phyloP scores from a whole-genome alignment of 2,888 invertebrate genomes.

The Drosophila heteroneura region DNA sequence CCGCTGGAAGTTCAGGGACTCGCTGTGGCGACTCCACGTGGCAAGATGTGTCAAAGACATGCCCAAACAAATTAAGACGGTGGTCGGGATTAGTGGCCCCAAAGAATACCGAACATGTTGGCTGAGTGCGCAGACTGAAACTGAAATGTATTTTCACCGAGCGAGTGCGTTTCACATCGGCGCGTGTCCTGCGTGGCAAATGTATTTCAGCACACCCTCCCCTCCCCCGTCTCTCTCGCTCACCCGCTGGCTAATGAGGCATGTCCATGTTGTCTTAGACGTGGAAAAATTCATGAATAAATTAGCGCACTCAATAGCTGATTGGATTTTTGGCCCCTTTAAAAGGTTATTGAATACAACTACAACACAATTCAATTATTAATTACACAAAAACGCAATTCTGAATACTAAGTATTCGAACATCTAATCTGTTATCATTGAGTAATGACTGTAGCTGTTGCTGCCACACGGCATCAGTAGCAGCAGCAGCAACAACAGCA shows the following conservation, averaged over 20 bases:
- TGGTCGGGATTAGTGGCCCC: neutral
- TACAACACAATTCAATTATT: constrained; percentile 63
- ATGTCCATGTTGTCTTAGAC: constrained; percentile 10
- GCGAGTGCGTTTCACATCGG: constrained; percentile 25
- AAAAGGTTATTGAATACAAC: constrained; percentile 34
- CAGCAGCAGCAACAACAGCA: neutral
- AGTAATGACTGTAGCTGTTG: constrained; percentile 33
- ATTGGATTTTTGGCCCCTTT: constrained; percentile 61
- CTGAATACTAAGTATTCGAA: neutral
- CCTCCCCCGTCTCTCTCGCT: no score
- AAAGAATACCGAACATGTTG: constrained; percentile 35
- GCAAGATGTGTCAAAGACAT: constrained; percentile 52
- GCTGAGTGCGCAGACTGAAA: constrained; percentile 5
- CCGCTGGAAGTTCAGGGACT: constrained; percentile 52
- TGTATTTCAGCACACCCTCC: constrained; percentile 1
- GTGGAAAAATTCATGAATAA: constrained; percentile 65
- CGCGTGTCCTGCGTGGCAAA: constrained; percentile 55
- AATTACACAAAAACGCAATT: constrained; percentile 39
- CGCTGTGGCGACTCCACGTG: constrained; percentile 9
- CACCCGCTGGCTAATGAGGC: constrained; percentile 36
- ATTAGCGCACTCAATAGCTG: constrained; percentile 69
- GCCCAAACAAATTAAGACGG: constrained; percentile 56
- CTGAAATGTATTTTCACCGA: constrained; percentile 20
- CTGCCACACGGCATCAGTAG: constrained; percentile 8
- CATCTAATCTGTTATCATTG: constrained; percentile 28